These are phyloP conservation scores for Menidia beryllina DNA, from an alignment of 2,113 vertebrate species.

Conservation along the genomic window DNA sequence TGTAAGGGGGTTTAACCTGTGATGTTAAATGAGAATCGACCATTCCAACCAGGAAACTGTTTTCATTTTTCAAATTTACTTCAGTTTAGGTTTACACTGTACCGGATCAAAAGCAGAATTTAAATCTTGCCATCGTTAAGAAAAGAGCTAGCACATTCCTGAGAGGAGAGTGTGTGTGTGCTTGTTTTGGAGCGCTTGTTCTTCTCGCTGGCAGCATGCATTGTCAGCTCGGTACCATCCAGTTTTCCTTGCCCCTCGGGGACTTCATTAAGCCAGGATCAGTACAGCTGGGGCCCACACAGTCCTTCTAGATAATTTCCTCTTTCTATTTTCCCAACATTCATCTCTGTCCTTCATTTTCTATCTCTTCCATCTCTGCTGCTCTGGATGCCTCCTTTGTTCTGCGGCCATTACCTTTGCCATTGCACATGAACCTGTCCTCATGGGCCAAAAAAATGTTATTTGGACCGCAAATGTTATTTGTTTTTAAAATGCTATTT, in stretches of 20 bases:
- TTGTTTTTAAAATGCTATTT: neutral
- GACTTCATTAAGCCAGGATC: constrained; percentile 74
- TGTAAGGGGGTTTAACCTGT: neutral
- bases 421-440: neutral
- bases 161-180: neutral
- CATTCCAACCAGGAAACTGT: neutral
- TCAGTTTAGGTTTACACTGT: neutral
- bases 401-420: neutral
- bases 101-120: constrained; percentile 18
- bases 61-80: neutral
- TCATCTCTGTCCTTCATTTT: constrained; percentile 50
- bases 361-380: constrained; percentile 19
- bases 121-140: constrained; percentile 11
- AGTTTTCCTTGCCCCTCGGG: constrained; percentile 56
- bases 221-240: constrained; percentile 64
- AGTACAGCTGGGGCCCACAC: constrained; percentile 72
- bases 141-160: constrained; percentile 30
- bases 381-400: constrained; percentile 13
- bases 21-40: neutral
- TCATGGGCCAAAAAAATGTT: too few relatives aligned
- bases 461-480: neutral
- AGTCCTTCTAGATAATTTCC: constrained; percentile 55
- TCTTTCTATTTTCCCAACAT: constrained; percentile 46
- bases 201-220: constrained; percentile 58
- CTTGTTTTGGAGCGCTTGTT: constrained; percentile 27